Conservation (phyloP, 35 echinoderm and acorn worm species). For the Apostichopus californicus region DNA sequence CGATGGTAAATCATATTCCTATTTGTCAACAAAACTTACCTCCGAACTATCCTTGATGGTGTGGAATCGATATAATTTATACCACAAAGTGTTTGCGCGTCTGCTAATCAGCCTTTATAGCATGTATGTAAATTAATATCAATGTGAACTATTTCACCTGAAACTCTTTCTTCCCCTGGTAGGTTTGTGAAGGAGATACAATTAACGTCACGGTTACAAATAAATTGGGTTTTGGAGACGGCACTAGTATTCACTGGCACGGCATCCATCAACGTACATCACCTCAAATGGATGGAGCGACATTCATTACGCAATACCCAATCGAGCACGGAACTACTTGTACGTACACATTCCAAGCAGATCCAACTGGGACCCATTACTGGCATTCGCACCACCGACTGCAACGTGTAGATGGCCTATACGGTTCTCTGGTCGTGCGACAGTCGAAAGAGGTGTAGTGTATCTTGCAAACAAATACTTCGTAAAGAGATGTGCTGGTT, state of each 20-base stretch:
- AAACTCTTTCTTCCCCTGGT: too few species aligned
- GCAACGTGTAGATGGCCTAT: conserved; percentile 31
- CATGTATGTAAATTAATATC: too few species aligned
- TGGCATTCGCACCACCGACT: conserved; percentile 33
- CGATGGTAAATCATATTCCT: too few species aligned
- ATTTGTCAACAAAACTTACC: too few species aligned
- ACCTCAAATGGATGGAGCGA: conserved; percentile 25
- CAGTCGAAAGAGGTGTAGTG: not conserved
- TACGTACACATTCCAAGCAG: conserved; percentile 28
- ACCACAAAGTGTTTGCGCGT: too few species aligned
- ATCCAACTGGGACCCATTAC: conserved; percentile 28
- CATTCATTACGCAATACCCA: conserved; percentile 31
- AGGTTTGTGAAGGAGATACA: conserved; percentile 43
- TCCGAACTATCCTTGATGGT: too few species aligned
- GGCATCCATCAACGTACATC: not conserved
- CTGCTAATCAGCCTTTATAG: too few species aligned
- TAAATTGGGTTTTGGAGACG: conserved; percentile 1
- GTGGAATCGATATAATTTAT: too few species aligned
- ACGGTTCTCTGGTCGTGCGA: conserved; percentile 15
- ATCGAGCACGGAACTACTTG: conserved; percentile 6
- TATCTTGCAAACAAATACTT: too few species aligned
- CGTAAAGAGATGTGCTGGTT: too few species aligned
- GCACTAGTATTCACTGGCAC: conserved; percentile 40
- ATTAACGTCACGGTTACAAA: conserved; percentile 42
- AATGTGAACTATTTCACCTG: too few species aligned